Base-by-base conservation (phyloP, 2,888 invertebrate species). In the Exephanes ischioxanthus region DNA sequence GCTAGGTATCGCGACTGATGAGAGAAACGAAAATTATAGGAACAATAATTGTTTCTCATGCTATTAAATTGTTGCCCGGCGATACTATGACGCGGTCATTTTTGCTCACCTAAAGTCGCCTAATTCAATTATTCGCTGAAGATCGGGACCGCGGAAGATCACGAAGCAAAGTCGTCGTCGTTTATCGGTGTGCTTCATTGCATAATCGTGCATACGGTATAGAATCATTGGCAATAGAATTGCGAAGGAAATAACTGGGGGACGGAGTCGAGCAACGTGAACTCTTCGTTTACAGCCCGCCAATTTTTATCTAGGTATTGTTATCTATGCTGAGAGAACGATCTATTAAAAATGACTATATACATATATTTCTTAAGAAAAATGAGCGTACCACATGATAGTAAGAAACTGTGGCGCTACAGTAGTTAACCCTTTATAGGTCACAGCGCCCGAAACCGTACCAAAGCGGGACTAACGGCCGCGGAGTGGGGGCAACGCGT, bases 191-290 rank as follows among this genome's bases (percentile, higher is more conserved):
- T 26, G 45, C 22, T 48, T 45, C 6, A 68, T 68, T 26, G 45
- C 26, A 68, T 41, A 9, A 41, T 41, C 11, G 33, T 5, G 68
- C 14, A 16, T 1, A 26, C 1, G 4, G 22, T 48, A 26, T 68
- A 6, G 48, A 48, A 48, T 14, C 68, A 41, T 48, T 26, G 68
- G 61, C 37, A 73, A 41, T 55, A 58, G 41, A 58, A 22, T 37
- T 14, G 22, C 22, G 41, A 30, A 53, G 9, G 11, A 9, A 41
- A 11, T 41, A 11, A 33, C 33, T 33, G 33, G 33, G 0, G 33
- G 6, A 33, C 33, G 33, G 6, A 33, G 5, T 33, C 33, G 5
- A 33, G 33, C 6, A 1, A 33, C 33, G 33, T 33, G 33, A 33
- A 33, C 33, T 33, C 5, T 33, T 6, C 30, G 30, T 26, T 41